Evolutionary conservation across 2,888 invertebrate species (phyloP).

Genomic region (Amitus sp.): DNA sequence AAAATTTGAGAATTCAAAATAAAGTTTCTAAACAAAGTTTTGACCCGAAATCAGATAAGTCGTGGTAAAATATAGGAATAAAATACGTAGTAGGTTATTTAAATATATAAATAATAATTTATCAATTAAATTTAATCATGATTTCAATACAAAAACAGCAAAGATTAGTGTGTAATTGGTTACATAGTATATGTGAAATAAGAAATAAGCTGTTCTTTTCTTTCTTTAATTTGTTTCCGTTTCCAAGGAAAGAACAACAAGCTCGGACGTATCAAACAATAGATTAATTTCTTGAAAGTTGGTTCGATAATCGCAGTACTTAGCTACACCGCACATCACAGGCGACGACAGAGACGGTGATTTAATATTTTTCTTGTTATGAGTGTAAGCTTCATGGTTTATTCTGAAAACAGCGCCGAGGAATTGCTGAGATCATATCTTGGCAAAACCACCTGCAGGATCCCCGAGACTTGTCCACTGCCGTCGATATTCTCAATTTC

Average conservation of each 20-base stretch:
- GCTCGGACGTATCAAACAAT: neutral
- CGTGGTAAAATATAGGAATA: no score
- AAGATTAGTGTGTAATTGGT: no score
- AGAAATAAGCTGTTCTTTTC: no score
- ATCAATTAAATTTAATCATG: neutral
- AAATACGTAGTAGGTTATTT: neutral
- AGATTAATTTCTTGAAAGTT: neutral
- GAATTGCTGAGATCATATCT: conserved; percentile 49
- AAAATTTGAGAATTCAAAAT: no score
- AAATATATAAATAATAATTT: neutral
- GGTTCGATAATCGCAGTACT: conserved; percentile 16
- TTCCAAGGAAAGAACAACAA: neutral
- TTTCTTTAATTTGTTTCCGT: no score
- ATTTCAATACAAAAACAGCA: no score
- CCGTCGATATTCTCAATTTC: conserved; percentile 42
- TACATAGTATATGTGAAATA: no score
- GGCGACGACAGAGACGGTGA: conserved; percentile 50
- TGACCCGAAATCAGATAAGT: no score
- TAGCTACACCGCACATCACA: conserved; percentile 24
- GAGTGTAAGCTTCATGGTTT: conserved; percentile 61
- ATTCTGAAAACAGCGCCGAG: conserved; percentile 58
- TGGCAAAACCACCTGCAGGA: conserved; percentile 44
- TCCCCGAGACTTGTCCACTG: conserved; percentile 36
- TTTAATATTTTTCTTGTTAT: conserved; percentile 64
- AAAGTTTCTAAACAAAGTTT: no score